Evolutionary conservation across 2,888 invertebrate species (phyloP).

Genomic region (Allolobophora icterica): DNA sequence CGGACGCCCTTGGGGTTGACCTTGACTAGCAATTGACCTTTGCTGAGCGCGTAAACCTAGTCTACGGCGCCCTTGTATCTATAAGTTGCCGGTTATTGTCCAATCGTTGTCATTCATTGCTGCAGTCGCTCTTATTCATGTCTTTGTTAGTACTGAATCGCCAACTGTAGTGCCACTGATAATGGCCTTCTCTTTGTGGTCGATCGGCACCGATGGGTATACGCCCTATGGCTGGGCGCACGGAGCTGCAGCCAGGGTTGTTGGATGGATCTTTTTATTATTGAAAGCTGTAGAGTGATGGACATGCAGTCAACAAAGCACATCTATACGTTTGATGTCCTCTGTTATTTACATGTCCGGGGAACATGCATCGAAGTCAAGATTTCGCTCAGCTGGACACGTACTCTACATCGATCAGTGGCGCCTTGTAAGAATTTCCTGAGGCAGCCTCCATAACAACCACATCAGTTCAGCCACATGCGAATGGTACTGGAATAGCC

Average conservation of each 20-base stretch:
- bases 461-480: not conserved
- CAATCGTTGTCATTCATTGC: not conserved
- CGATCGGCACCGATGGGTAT: not conserved
- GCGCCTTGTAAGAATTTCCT: not conserved
- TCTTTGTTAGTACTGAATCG: not conserved
- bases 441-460: not conserved
- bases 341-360: not conserved
- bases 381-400: not conserved
- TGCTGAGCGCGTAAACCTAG: not conserved
- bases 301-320: no score
- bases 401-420: no score
- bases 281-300: no score
- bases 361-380: not conserved
- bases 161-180: not conserved
- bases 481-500: not conserved
- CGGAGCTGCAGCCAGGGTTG: not conserved
- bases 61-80: not conserved
- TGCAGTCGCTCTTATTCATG: not conserved
- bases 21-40: constrained; percentile 9
- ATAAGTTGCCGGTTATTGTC: not conserved
- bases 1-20: not conserved
- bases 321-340: not conserved
- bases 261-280: not conserved
- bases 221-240: not conserved
- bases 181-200: not conserved